These are phyloP conservation scores for Liopterus haemorrhoidalis DNA, from an alignment of 2,888 invertebrate genomes.

Conservation along the genomic window DNA sequence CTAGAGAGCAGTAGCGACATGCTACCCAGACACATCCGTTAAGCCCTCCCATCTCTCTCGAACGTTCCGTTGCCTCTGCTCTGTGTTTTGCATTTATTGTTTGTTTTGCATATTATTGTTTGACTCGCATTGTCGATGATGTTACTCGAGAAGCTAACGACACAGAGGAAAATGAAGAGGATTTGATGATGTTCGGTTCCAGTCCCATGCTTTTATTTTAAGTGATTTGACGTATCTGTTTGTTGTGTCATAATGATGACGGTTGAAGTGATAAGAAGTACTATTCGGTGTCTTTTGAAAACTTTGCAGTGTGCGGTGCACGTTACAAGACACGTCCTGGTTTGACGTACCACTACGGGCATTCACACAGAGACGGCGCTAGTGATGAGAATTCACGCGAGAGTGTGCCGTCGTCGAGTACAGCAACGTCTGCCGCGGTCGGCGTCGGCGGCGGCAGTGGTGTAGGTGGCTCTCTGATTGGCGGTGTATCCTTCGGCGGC, in stretches of 20 bases:
- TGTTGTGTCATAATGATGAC: slow-evolving; percentile 3
- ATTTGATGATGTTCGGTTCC: slow-evolving; percentile 1
- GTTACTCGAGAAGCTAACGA: too few relatives aligned
- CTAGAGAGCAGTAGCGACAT: too few relatives aligned
- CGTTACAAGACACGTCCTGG: slow-evolving; percentile 96
- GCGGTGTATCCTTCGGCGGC: slow-evolving; percentile 13
- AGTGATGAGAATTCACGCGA: slow-evolving; percentile 48
- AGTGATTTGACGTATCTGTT: neutral
- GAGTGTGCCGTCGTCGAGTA: slow-evolving; percentile 32
- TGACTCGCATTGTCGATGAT: too few relatives aligned
- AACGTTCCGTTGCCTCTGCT: too few relatives aligned
- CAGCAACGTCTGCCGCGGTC: slow-evolving; percentile 42
- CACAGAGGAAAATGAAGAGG: neutral
- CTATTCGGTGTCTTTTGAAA: slow-evolving; percentile 30
- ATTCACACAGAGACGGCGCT: slow-evolving; percentile 70
- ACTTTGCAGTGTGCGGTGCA: slow-evolving; percentile 81
- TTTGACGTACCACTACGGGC: slow-evolving; percentile 91
- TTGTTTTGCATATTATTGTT: too few relatives aligned
- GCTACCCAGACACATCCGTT: too few relatives aligned
- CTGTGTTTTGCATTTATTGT: too few relatives aligned
- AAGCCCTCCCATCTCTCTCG: too few relatives aligned
- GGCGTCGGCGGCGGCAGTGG: slow-evolving; percentile 39
- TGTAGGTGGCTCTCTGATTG: slow-evolving; percentile 23
- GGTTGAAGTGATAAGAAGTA: neutral
- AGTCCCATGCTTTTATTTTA: slow-evolving; percentile 1